phyloP scores from a whole-genome alignment of 2,888 invertebrate genomes.

The Gonocerus acuteangulatus region DNA sequence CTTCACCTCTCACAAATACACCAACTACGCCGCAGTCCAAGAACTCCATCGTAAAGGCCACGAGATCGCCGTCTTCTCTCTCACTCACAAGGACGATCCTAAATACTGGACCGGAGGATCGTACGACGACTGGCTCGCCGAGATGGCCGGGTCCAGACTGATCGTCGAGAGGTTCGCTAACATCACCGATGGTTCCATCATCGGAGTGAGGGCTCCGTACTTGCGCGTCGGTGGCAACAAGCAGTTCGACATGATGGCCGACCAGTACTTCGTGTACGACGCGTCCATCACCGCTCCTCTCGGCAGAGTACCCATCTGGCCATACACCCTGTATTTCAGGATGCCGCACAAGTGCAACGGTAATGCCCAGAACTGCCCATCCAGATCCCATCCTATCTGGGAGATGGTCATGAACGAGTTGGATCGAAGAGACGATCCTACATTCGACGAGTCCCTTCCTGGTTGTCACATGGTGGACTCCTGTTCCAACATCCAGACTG shows the following conservation, averaged over 20 bases:
- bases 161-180: conserved; percentile 84
- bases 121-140: conserved; percentile 88
- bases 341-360: conserved; percentile 94
- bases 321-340: conserved; percentile 91
- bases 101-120: conserved; percentile 80
- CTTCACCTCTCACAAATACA: conserved; percentile 88
- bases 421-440: conserved; percentile 86
- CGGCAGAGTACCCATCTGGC: conserved; percentile 88
- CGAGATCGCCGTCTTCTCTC: conserved; percentile 84
- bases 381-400: conserved; percentile 82
- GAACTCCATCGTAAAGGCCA: conserved; percentile 83
- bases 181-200: conserved; percentile 84
- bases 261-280: conserved; percentile 90
- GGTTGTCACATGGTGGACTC: conserved; percentile 81
- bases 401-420: conserved; percentile 95
- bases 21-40: conserved; percentile 82
- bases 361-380: conserved; percentile 88
- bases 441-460: conserved; percentile 84
- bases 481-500: conserved; percentile 84
- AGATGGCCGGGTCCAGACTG: conserved; percentile 85
- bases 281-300: conserved; percentile 87
- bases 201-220: conserved; percentile 46
- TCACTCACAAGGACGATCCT: conserved; percentile 87
- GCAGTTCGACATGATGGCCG: conserved; percentile 95
- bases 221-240: conserved; percentile 81